Base-by-base conservation (phyloP, 2,888 invertebrate genomes). In the Venusia cambrica region DNA sequence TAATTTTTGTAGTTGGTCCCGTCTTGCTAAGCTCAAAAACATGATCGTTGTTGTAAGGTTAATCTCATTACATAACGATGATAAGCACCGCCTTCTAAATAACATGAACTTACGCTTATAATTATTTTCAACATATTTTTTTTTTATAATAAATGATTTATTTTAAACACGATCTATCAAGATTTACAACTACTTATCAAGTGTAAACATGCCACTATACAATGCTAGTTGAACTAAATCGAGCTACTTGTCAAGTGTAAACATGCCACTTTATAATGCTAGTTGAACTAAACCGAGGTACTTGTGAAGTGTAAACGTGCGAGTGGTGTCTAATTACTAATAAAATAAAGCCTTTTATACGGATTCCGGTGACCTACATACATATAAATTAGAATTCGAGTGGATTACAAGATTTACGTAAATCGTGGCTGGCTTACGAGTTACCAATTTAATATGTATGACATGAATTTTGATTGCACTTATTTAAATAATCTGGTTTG, bases 251-350 rank as follows among this genome's bases (percentile, higher is more conserved):
- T 17, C 27, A 13, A n/a, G 24, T 38, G 24, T 33, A 10, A 38
- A 33, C 17, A 2, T 10, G 6, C 11, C n/a, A n/a, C n/a, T n/a
- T n/a, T n/a, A n/a, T n/a, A n/a, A n/a, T 22, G 22, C 11, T 11
- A 11, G 8, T 27, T 22, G 13, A 5, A 33, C 15, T 25, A 9
- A 16, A 10, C 15, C 20, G 11, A 24, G 35, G 21, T 14, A 31
- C 34, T 35, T 18, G 33, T 17, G 21, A 13, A n/a, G 24, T 38
- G 24, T 33, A 10, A 38, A 33, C 17, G 2, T 10, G 6, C 11
- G 14, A 15, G 11, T 12, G 19, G 38, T 35, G 14, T 35, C 28
- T 35, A 31, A 28, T 42, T 30, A 37, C 34, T 24, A 8, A 22
- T 10, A 19, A 28, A 15, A 22, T 40, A 18, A 18, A 26, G 28